These are phyloP conservation scores for Helicolenus hilgendorfi DNA, from an alignment of 2,797 vertebrate genomes.

Conservation along the genomic window DNA sequence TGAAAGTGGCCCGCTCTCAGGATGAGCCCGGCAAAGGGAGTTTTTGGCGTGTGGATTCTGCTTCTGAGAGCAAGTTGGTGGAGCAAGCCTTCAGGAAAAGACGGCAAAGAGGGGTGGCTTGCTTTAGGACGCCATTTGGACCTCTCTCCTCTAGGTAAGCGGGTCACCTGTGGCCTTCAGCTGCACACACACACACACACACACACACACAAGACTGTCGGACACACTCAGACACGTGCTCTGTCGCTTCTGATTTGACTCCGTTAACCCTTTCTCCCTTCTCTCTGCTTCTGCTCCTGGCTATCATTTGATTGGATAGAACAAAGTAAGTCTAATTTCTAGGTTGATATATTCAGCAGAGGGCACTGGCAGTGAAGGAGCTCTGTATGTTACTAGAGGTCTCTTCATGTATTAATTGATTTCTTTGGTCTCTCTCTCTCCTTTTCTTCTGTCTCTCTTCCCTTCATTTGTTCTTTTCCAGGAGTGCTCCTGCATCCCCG, in stretches of 20 bases:
- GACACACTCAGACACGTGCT: background rate
- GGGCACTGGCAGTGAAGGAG: background rate
- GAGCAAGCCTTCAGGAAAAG: conserved; percentile 99
- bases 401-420: background rate
- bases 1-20: conserved; percentile 99
- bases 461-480: conserved; percentile 60
- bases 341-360: conserved; percentile 36
- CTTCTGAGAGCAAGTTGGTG: conserved; percentile 97
- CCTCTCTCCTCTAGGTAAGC: conserved; percentile 96
- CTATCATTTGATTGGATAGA: conserved; percentile 86
- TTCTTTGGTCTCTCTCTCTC: background rate
- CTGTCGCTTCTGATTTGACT: conserved; percentile 26
- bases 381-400: background rate
- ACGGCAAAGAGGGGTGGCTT: conserved; percentile 97
- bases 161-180: background rate
- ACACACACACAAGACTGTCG: background rate
- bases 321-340: conserved; percentile 88
- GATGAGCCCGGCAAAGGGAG: conserved; percentile 99
- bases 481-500: conserved; percentile 98
- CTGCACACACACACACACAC: background rate
- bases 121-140: conserved; percentile 98
- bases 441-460: background rate
- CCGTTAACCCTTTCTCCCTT: conserved; percentile 62
- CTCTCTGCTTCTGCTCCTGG: conserved; percentile 80
- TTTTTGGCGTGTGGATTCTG: conserved; percentile 98